Percentiles rank a stretch among this genome's conserved stretches.
These are phyloP conservation scores for Onychomys leucogaster DNA, from an alignment of 2,797 vertebrate genomes.

Conservation along the genomic window DNA sequence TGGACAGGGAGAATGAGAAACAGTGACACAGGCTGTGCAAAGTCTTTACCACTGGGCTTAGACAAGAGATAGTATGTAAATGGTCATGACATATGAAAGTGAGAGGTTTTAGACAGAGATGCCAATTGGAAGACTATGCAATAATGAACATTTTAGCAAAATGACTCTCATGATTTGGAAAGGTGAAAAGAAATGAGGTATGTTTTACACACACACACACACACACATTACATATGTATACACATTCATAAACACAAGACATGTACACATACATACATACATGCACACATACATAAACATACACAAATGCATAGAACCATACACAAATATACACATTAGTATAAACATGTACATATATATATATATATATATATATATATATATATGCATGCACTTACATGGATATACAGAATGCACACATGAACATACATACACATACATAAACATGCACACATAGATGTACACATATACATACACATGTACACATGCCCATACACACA, in stretches of 20 bases:
- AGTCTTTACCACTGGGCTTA: background rate
- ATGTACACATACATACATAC: background rate
- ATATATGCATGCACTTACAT: background rate
- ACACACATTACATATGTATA: background rate
- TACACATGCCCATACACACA: background rate
- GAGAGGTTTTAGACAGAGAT: background rate
- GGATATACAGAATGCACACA: background rate
- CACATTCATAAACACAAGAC: too few species aligned
- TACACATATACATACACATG: background rate
- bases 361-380: background rate
- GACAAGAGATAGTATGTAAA: background rate
- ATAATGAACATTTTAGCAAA: constrained; percentile 11
- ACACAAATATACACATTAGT: background rate
- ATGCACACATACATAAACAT: background rate
- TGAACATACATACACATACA: background rate
- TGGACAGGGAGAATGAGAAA: background rate
- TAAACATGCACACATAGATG: too few species aligned
- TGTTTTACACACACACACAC: too few species aligned
- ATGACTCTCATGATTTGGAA: background rate
- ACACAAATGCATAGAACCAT: background rate
- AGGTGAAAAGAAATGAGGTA: background rate
- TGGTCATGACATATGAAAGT: background rate
- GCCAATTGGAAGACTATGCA: background rate
- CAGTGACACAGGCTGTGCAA: background rate
- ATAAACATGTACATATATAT: background rate